Evolutionary conservation across 2,797 vertebrate genomes (phyloP).

Genomic region (Coreius guichenoti): DNA sequence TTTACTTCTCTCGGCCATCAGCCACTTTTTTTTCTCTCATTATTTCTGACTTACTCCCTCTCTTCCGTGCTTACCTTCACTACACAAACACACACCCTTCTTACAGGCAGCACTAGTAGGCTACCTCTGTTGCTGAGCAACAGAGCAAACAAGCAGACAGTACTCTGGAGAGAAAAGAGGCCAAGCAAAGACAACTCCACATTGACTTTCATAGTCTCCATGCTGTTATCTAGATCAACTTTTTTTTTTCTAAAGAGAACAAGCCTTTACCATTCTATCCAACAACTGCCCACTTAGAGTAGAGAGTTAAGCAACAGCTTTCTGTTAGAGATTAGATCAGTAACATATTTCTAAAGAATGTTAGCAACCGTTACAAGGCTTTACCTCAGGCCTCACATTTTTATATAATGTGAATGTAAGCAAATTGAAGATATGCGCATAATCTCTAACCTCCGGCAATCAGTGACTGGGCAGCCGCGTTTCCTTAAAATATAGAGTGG

Average conservation of each 20-base stretch:
- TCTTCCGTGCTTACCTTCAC: slow-evolving; percentile 11
- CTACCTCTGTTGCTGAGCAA: slow-evolving; percentile 56
- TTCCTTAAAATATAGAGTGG: slow-evolving; percentile 77
- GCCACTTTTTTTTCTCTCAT: background rate
- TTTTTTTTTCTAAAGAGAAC: slow-evolving; percentile 30
- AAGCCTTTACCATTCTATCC: background rate
- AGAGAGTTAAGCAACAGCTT: slow-evolving; percentile 65
- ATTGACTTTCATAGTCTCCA: slow-evolving; percentile 16
- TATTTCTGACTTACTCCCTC: slow-evolving; percentile 31
- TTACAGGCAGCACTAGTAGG: slow-evolving; percentile 11
- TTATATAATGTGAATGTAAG: slow-evolving; percentile 80
- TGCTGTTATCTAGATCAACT: slow-evolving; percentile 21
- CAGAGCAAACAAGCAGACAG: slow-evolving; percentile 52
- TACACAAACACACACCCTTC: slow-evolving; percentile 30
- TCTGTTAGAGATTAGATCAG: slow-evolving; percentile 72
- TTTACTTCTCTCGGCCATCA: background rate
- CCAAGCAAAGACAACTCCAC: slow-evolving; percentile 28
- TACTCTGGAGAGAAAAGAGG: slow-evolving; percentile 16
- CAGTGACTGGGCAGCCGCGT: slow-evolving; percentile 76
- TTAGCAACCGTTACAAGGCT: slow-evolving; percentile 78
- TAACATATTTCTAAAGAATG: slow-evolving; percentile 73
- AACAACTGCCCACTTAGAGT: slow-evolving; percentile 47
- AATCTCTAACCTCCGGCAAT: slow-evolving; percentile 77
- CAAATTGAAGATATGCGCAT: slow-evolving; percentile 83
- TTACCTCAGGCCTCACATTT: slow-evolving; percentile 72